These are phyloP conservation scores for Asteroscopus sphinx DNA, from an alignment of 2,888 invertebrate species.

Conservation along the genomic window DNA sequence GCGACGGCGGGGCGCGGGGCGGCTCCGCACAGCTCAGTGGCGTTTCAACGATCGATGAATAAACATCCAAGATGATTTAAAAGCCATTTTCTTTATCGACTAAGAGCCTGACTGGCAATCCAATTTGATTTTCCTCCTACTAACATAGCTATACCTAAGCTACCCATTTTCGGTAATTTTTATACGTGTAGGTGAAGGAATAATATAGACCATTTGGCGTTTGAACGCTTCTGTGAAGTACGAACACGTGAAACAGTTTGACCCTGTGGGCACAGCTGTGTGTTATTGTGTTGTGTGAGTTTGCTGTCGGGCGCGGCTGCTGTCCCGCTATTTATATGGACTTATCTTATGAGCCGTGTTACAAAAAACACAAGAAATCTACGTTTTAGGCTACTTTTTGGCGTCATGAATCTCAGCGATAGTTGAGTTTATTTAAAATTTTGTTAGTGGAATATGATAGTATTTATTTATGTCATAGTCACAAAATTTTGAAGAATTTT, in stretches of 20 bases:
- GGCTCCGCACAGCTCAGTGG: neutral
- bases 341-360: too few relatives aligned
- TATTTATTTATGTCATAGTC: too few relatives aligned
- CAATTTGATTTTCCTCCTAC: neutral
- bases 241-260: neutral
- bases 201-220: neutral
- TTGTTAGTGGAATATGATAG: too few relatives aligned
- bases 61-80: neutral
- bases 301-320: neutral
- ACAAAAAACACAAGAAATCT: too few relatives aligned
- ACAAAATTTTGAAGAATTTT: too few relatives aligned
- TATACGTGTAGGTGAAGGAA: neutral
- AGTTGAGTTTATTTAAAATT: too few relatives aligned
- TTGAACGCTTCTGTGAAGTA: neutral
- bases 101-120: neutral
- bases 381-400: too few relatives aligned
- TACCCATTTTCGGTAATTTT: neutral
- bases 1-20: too few relatives aligned
- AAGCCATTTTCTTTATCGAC: constrained; percentile 6
- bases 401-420: too few relatives aligned
- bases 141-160: neutral
- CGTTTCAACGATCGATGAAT: neutral
- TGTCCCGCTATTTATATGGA: too few relatives aligned
- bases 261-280: neutral
- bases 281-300: neutral